Conservation (phyloP, 2,888 invertebrate species). For the Oxystoma pomonae region DNA sequence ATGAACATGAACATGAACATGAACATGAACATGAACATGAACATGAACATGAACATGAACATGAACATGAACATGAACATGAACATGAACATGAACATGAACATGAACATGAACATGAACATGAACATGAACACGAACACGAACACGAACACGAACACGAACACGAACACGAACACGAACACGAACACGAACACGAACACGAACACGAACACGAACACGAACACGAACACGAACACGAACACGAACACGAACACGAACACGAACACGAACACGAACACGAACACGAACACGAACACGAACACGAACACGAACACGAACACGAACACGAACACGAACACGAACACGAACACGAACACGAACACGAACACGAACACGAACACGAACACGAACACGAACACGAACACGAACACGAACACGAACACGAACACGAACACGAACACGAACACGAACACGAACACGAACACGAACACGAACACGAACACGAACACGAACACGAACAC, state of each 20-base stretch:
- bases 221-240: too few relatives aligned
- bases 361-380: slow-evolving; percentile 22
- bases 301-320: too few relatives aligned
- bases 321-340: slow-evolving; percentile 26
- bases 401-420: slow-evolving; percentile 12
- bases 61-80: not conserved
- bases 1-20: not conserved
- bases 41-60: not conserved
- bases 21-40: not conserved
- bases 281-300: too few relatives aligned
- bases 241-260: too few relatives aligned
- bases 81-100: not conserved
- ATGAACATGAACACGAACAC: not conserved
- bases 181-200: not conserved
- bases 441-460: slow-evolving; percentile 19
- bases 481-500: slow-evolving; percentile 28
- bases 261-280: too few relatives aligned
- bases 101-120: not conserved
- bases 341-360: slow-evolving; percentile 28
- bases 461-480: slow-evolving; percentile 25
- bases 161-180: not conserved
- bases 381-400: slow-evolving; percentile 12
- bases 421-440: slow-evolving; percentile 9
- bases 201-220: not conserved
- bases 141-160: not conserved